Evolutionary conservation across 2,888 invertebrate species (phyloP).

Genomic region (Dascillus cervinus): DNA sequence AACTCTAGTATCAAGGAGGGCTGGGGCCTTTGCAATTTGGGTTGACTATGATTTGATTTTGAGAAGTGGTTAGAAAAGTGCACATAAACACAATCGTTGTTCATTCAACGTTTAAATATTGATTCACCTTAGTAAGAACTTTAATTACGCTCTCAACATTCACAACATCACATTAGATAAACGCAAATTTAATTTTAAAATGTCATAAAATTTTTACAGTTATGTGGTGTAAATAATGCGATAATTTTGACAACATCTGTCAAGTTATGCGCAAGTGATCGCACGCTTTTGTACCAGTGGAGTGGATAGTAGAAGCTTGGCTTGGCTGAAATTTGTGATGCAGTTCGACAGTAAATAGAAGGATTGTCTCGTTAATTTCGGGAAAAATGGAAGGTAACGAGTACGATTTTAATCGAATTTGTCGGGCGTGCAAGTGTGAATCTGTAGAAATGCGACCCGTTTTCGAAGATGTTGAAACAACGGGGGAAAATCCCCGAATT

Average conservation of each 20-base stretch:
- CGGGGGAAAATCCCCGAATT: conserved; percentile 38
- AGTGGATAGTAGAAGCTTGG: conserved; percentile 37
- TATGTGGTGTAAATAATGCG: no score
- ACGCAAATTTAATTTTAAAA: no score
- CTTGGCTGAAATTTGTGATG: conserved; percentile 13
- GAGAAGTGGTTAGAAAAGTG: no score
- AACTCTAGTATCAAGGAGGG: no score
- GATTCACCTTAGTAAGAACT: no score
- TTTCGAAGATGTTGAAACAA: conserved; percentile 32
- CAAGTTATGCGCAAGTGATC: conserved; percentile 2
- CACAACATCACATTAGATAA: no score
- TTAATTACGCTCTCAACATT: no score
- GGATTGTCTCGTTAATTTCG: conserved; percentile 1
- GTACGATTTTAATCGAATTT: conserved; percentile 35
- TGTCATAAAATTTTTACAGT: no score
- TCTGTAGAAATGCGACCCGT: conserved; percentile 34
- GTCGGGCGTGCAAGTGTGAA: conserved; percentile 39
- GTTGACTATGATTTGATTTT: no score
- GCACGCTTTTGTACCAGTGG: conserved; percentile 28
- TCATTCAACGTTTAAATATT: no score
- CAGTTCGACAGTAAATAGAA: not conserved
- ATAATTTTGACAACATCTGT: conserved; percentile 3
- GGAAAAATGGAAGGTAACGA: conserved; percentile 30
- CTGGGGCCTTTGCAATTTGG: no score
- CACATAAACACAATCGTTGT: no score